Percentiles rank a stretch among this genome's conserved stretches.
phyloP scores from a whole-genome alignment of 2,888 invertebrate species.

The Sesia apiformis region DNA sequence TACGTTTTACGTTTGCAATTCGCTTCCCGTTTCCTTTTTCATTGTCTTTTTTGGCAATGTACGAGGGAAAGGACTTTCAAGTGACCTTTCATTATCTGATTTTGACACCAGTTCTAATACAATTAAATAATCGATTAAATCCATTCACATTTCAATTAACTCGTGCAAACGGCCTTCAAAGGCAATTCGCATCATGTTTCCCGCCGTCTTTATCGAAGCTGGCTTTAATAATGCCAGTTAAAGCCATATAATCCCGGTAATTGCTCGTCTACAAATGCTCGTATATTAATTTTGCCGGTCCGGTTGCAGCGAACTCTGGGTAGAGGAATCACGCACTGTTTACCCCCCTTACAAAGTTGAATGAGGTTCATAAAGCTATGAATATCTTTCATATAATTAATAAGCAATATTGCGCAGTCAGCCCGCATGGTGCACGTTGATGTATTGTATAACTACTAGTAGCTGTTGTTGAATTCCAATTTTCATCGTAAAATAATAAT shows the following conservation, averaged over 20 bases:
- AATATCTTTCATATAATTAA: constrained; percentile 39
- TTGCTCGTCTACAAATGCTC: too few species aligned
- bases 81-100: background rate
- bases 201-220: constrained; percentile 20
- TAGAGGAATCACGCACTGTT: constrained; percentile 41
- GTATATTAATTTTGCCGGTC: background rate
- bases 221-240: background rate
- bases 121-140: constrained; percentile 11
- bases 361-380: constrained; percentile 6
- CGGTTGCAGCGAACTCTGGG: background rate
- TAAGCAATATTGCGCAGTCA: constrained; percentile 26
- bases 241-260: too few species aligned
- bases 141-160: constrained; percentile 33
- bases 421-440: constrained; percentile 25
- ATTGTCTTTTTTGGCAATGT: background rate
- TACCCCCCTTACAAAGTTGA: constrained; percentile 28
- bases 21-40: constrained; percentile 14
- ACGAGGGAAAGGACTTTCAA: background rate
- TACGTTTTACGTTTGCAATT: constrained; percentile 12
- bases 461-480: too few species aligned
- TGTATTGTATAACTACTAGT: too few species aligned
- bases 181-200: constrained; percentile 29
- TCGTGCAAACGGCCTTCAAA: constrained; percentile 27
- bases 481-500: too few species aligned
- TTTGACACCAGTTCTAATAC: background rate